Evolutionary conservation across 2,888 invertebrate species (phyloP).

Genomic region (Andrena minutula): DNA sequence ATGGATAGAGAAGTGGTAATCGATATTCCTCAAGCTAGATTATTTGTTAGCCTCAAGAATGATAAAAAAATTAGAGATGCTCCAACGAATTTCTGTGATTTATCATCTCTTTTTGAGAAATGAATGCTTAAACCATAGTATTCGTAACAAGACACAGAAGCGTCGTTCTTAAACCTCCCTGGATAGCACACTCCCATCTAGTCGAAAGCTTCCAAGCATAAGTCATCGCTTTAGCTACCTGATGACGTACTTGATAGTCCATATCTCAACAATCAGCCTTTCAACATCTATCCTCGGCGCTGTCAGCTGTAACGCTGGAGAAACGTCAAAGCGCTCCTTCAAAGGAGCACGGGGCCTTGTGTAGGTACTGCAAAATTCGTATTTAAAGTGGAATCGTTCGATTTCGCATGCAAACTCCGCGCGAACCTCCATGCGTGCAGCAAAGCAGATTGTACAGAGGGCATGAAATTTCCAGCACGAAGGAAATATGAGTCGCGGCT

Average conservation of each 20-base stretch:
- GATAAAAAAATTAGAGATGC: no score
- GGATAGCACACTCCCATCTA: no score
- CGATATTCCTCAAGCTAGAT: no score
- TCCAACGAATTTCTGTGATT: no score
- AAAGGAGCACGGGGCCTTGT: neutral
- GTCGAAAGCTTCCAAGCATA: no score
- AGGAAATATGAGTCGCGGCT: neutral
- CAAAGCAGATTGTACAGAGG: neutral
- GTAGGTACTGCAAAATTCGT: neutral
- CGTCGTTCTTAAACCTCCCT: no score
- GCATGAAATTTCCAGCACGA: conserved; percentile 14
- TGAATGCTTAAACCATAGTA: no score
- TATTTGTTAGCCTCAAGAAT: no score
- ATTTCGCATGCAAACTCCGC: neutral
- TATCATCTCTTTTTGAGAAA: no score
- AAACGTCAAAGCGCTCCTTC: neutral
- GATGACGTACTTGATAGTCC: neutral
- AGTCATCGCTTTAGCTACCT: neutral
- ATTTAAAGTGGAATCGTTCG: neutral
- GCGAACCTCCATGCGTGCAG: neutral
- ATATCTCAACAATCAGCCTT: neutral
- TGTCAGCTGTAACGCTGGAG: neutral
- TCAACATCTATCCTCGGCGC: neutral
- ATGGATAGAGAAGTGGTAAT: no score
- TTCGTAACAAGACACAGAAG: no score